phyloP scores from a whole-genome alignment of 2,113 vertebrate genomes.

The Donacobius atricapilla region DNA sequence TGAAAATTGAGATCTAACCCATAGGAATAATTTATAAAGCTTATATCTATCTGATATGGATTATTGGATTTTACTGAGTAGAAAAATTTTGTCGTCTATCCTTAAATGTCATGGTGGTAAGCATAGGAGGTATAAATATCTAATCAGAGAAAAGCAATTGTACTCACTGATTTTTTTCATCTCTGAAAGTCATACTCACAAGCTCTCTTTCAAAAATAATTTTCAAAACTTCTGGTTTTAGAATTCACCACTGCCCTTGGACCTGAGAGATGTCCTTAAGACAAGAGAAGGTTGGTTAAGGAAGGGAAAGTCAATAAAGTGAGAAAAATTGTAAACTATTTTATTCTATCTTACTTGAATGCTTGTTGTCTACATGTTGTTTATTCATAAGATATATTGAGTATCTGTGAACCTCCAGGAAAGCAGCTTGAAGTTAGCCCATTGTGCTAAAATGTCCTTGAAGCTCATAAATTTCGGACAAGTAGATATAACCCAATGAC shows the following conservation, averaged over 20 bases:
- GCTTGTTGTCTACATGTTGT: neutral
- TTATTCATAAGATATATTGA: neutral
- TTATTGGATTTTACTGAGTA: neutral
- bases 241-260: neutral
- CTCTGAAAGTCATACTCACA: neutral
- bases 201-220: neutral
- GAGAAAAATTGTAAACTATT: neutral
- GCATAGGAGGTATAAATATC: neutral
- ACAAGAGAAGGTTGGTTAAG: neutral
- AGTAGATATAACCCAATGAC: neutral
- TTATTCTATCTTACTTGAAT: neutral
- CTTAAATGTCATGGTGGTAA: neutral
- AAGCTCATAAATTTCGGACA: constrained; percentile 5
- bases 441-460: neutral
- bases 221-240: neutral
- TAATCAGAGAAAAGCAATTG: neutral
- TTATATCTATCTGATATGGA: neutral
- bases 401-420: neutral
- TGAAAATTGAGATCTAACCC: neutral
- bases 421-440: neutral
- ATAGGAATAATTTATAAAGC: neutral
- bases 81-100: neutral
- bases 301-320: neutral
- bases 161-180: neutral
- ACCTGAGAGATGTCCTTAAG: neutral